Evolutionary conservation across 2,888 invertebrate species (phyloP), one percentile per base, ranked within the genome.

Genomic region (Aleiodes leptofemur): DNA sequence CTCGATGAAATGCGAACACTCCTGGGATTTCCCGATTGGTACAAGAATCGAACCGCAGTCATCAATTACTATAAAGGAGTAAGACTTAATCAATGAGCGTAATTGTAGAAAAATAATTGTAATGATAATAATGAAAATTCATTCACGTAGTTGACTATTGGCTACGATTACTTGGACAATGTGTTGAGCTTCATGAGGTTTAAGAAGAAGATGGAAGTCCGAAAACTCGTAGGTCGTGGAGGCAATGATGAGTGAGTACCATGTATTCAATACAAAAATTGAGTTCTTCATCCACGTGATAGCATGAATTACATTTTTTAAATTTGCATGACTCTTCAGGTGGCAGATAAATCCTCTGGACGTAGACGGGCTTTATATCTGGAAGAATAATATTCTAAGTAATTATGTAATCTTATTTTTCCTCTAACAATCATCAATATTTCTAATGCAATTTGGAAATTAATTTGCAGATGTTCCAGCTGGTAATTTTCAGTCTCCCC

Each of bases 21-120:
- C 73, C 91, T 93, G 73, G 93, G 92, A 1, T 93, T 91, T 81
- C 92, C 93, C 4, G 91, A 92, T 73, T 92, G 92, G 86, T 91
- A 92, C 73, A 85, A 90, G 34, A 90, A 92, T 81, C 86, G 89
- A 38, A 85, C 87, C 11, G 86, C 90, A 71, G 85, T 93, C 43
- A 90, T 92, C 76, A 86, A 89, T 6, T 91, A 90, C 80, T 92
- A 92, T 80, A 85, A 88, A 76, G 90, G 89, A 79, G 92, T 92
- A 85, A 84, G 88, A 82, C 3, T 0, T 0, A 11, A 43, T 43
- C 8, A 43, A 43, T 43, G 43, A 43, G 3, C 43, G 8, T 43
- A 43, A 43, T 8, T 11, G 8, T 43, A 77, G 0, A 82, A 85
- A 78, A 83, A 83, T 83, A 66, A 82, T 38, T 77, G 77, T 0